phyloP scores from a whole-genome alignment of 2,888 invertebrate genomes.

The Cyaniris semiargus region DNA sequence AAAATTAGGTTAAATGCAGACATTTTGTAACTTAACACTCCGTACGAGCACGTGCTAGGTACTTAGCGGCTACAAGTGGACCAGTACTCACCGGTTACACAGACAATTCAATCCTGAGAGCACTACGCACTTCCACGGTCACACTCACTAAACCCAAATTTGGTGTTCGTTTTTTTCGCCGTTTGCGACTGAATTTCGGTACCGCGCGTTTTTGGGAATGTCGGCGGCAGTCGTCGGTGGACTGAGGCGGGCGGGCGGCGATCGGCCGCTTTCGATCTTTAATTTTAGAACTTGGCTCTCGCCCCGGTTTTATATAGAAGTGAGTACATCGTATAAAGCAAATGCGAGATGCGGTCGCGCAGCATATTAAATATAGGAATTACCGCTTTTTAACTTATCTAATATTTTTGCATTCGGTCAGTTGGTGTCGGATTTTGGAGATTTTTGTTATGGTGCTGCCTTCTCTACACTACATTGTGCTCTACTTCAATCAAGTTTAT shows the following conservation, averaged over 20 bases:
- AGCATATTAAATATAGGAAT: conserved; percentile 74
- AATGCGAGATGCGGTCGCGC: conserved; percentile 76
- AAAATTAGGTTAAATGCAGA: conserved; percentile 52
- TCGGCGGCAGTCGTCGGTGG: conserved; percentile 74
- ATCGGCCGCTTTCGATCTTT: conserved; percentile 75
- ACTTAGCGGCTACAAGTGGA: conserved; percentile 48
- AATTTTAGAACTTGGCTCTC: conserved; percentile 84
- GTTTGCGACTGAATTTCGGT: conserved; percentile 53
- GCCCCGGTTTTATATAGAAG: conserved; percentile 81
- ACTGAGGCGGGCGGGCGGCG: conserved; percentile 77
- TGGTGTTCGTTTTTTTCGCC: conserved; percentile 55
- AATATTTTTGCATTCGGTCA: conserved; percentile 71
- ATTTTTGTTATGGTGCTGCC: conserved; percentile 50
- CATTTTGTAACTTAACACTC: conserved; percentile 75
- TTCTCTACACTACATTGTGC: neutral
- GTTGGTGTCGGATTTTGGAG: conserved; percentile 56
- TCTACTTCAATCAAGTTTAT: no score
- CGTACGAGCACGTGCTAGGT: conserved; percentile 59
- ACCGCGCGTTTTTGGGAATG: conserved; percentile 70
- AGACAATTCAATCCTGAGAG: conserved; percentile 27
- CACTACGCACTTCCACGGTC: conserved; percentile 53
- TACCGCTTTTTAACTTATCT: conserved; percentile 75
- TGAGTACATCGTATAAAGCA: conserved; percentile 80
- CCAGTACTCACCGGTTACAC: conserved; percentile 66
- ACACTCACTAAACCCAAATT: conserved; percentile 59